A percentile compares a stretch with the other conserved stretches of the same genome.
Evolutionary conservation across 2,888 invertebrate species (phyloP).

Genomic region (Xanthostigma xanthostigma): DNA sequence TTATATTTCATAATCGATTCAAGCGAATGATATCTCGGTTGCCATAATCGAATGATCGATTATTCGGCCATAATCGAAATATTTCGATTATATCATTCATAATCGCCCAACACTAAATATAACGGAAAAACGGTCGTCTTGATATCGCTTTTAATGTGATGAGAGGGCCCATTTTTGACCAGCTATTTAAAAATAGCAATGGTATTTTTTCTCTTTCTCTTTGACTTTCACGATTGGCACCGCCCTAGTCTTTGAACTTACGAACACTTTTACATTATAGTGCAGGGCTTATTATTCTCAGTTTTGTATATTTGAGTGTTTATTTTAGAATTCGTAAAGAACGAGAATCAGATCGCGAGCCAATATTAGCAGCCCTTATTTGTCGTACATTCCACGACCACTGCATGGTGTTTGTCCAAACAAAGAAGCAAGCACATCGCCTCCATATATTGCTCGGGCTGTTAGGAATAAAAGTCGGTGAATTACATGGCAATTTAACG

Average conservation of each 20-base stretch:
- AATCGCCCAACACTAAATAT: too few species aligned
- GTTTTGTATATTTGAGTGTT: neutral
- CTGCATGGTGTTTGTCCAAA: conserved; percentile 91
- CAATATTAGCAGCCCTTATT: conserved; percentile 67
- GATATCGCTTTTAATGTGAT: neutral
- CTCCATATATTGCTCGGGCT: conserved; percentile 84
- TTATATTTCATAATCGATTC: too few species aligned
- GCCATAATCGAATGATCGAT: too few species aligned
- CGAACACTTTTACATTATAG: neutral
- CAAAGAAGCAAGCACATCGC: conserved; percentile 89
- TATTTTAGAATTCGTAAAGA: conserved; percentile 64
- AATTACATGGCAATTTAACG: conserved; percentile 91
- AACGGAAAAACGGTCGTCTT: neutral
- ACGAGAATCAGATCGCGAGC: conserved; percentile 82
- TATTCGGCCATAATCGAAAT: too few species aligned
- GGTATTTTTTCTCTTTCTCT: too few species aligned
- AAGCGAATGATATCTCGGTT: too few species aligned
- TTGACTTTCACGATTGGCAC: too few species aligned
- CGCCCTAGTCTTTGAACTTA: too few species aligned
- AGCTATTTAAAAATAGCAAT: neutral
- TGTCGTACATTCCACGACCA: conserved; percentile 83
- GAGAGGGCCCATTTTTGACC: neutral
- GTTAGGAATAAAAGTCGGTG: conserved; percentile 70
- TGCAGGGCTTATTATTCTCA: neutral
- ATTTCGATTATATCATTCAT: too few species aligned